phyloP scores from a whole-genome alignment of 1,140 invertebrate species.

The Ladona fulva region DNA sequence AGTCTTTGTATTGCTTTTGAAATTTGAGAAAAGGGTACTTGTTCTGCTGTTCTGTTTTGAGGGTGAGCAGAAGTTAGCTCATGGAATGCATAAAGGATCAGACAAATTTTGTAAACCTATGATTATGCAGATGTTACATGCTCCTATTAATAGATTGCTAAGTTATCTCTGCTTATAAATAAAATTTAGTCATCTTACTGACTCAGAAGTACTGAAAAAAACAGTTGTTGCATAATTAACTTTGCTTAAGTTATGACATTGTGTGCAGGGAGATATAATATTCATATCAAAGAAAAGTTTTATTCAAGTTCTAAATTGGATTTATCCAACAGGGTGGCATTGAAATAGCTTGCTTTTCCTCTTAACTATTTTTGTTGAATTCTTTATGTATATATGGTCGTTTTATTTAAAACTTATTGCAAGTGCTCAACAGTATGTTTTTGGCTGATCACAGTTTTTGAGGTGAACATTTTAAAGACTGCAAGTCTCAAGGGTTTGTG shows the following conservation, averaged over 20 bases:
- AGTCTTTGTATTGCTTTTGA: conserved; percentile 2
- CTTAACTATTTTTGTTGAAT: background rate
- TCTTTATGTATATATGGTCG: conserved; percentile 5
- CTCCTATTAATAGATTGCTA: no score
- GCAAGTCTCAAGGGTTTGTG: background rate
- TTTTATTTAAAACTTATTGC: background rate
- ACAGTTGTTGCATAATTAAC: no score
- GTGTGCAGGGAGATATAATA: no score
- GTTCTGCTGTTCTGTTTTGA: conserved; percentile 5
- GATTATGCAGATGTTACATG: no score
- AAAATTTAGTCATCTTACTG: no score
- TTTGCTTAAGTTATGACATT: no score
- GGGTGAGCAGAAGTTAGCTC: background rate
- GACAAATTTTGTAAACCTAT: background rate
- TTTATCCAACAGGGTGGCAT: conserved; percentile 8
- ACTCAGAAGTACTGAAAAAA: no score
- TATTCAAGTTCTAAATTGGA: background rate
- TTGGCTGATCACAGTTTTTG: background rate
- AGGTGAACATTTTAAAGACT: background rate
- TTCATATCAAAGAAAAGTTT: background rate
- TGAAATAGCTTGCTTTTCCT: conserved; percentile 1
- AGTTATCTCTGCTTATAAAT: no score
- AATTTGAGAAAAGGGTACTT: background rate
- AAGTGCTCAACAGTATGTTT: conserved; percentile 6
- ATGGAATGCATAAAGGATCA: background rate